Conservation (phyloP, 2,888 invertebrate genomes). For the Pterostichus madidus region DNA sequence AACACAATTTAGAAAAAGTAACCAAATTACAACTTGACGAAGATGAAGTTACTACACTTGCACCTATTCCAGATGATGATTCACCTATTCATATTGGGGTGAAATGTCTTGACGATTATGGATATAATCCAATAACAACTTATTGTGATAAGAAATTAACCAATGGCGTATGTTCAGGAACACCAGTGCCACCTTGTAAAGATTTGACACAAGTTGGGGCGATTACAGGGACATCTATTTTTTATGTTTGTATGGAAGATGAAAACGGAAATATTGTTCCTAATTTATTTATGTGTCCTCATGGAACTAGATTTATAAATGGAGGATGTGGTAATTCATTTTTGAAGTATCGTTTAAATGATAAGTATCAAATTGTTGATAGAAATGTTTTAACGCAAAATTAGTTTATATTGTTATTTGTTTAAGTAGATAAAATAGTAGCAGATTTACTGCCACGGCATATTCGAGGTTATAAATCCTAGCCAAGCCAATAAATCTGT, state of each 20-base stretch:
- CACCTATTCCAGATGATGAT: background rate
- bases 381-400: too few species aligned
- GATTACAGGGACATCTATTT: constrained; percentile 63
- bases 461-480: too few species aligned
- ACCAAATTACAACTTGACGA: too few species aligned
- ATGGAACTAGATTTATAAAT: background rate
- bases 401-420: too few species aligned
- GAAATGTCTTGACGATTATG: constrained; percentile 14
- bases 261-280: background rate
- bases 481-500: too few species aligned
- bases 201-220: constrained; percentile 50
- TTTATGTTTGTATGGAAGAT: constrained; percentile 64
- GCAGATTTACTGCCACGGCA: too few species aligned
- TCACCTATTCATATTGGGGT: background rate
- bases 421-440: too few species aligned
- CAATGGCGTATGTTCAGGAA: constrained; percentile 37
- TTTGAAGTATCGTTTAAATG: too few species aligned
- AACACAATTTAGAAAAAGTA: background rate
- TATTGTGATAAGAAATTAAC: constrained; percentile 61
- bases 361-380: too few species aligned
- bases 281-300: constrained; percentile 35
- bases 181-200: constrained; percentile 56
- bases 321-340: background rate
- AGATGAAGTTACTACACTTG: too few species aligned
- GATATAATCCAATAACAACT: constrained; percentile 66